phyloP scores from a whole-genome alignment of 2,888 invertebrate genomes.

The Phyto melanocephala region DNA sequence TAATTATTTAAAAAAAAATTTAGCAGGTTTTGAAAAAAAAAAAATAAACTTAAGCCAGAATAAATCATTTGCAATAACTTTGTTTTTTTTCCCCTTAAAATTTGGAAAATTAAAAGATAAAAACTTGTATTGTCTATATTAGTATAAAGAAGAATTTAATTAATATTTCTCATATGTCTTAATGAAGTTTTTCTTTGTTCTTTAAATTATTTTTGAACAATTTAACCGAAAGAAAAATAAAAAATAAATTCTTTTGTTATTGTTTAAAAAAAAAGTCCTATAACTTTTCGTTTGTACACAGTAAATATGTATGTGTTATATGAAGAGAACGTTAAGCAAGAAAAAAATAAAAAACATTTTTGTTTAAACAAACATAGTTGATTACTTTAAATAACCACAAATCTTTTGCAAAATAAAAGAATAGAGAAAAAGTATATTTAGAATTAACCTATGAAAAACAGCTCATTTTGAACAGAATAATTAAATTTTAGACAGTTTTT shows the following conservation, averaged over 20 bases:
- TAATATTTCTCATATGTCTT: constrained; percentile 10
- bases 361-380: constrained; percentile 47
- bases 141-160: too few relatives aligned
- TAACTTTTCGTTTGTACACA: background rate
- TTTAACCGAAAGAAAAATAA: background rate
- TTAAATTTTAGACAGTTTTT: too few relatives aligned
- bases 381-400: constrained; percentile 56
- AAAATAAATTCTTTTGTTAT: constrained; percentile 18
- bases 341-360: constrained; percentile 17
- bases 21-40: too few relatives aligned
- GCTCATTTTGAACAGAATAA: too few relatives aligned
- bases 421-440: background rate
- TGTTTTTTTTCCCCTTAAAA: too few relatives aligned
- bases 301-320: too few relatives aligned
- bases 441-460: background rate
- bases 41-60: too few relatives aligned
- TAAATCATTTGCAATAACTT: too few relatives aligned
- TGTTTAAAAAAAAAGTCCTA: constrained; percentile 4
- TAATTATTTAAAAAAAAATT: too few relatives aligned
- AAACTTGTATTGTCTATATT: too few relatives aligned
- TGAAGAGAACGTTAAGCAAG: constrained; percentile 5
- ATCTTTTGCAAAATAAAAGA: constrained; percentile 29
- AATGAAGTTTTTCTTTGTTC: background rate
- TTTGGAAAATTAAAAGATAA: too few relatives aligned
- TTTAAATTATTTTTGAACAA: constrained; percentile 2